Base-by-base conservation (phyloP, 2,888 invertebrate species). In the Pyrochroa serraticornis region DNA sequence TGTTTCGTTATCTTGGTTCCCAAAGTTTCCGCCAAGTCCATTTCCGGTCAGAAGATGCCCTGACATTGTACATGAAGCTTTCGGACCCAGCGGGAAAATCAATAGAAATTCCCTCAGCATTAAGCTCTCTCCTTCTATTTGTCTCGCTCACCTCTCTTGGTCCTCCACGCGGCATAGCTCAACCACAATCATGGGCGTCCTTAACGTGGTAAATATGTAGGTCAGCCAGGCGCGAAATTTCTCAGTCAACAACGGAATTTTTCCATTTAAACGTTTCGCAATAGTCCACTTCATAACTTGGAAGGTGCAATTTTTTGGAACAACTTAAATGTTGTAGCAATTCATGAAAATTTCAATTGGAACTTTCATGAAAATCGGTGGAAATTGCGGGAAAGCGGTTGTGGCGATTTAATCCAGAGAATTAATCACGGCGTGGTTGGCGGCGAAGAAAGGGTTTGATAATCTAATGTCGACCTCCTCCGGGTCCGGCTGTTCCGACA, bases 51-150 rank as follows among this genome's bases (percentile, higher is more conserved):
- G 30, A 55, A 55, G 54, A 48, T 41, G 48, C 46, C 35, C 46
- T 37, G n/a, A 7, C 13, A 7, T 30, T 22, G 10, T 7, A 41
- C 42, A 14, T 52, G 33, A 43, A 55, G 54, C 48, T 48, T 39
- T 47, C 37, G 54, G 54, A 48, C 48, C 48, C 43, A 46, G 44
- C 46, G 45, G 43, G 54, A 55, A 55, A 55, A 55, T 55, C 54
- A 55, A 55, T 55, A 55, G 54, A 12, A 48, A 48, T 47, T 48
- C 54, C 43, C 54, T 22, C 22, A 37, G 48, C 43, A 37, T 55
- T 53, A 45, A 41, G 46, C 51, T n/a, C 12, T 3, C 37, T 51
- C 54, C 46, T 35, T 55, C 54, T 48, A 32, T 50, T 12, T 50
- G 34, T 43, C 38, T 53, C 22, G 22, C 22, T 22, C 22, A 22